Evolutionary conservation across 2,113 vertebrate species (phyloP).

Genomic region (Cinclus mexicanus): DNA sequence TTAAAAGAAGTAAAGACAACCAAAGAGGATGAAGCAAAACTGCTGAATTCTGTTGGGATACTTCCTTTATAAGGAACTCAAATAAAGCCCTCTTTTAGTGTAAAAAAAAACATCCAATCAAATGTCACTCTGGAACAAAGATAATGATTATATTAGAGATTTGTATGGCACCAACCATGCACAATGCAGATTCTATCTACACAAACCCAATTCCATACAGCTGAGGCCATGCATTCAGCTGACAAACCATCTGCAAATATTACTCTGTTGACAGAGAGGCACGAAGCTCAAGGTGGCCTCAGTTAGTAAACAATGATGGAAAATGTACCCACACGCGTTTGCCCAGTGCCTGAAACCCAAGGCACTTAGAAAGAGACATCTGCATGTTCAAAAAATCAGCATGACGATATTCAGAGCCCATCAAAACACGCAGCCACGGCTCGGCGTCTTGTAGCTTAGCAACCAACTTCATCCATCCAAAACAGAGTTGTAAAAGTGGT

Average conservation of each 20-base stretch:
- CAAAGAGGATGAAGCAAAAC: not conserved
- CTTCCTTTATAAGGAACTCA: not conserved
- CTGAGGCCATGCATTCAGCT: not conserved
- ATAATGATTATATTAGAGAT: not conserved
- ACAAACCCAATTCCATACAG: conserved; percentile 8
- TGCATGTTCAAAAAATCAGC: conserved; percentile 63
- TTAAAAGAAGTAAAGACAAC: not conserved
- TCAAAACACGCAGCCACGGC: conserved; percentile 70
- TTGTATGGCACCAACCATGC: not conserved
- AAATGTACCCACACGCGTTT: conserved; percentile 69
- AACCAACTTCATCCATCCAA: conserved; percentile 73
- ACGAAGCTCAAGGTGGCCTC: conserved; percentile 56
- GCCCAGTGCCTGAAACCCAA: conserved; percentile 59
- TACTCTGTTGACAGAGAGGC: conserved; percentile 48
- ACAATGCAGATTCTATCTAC: not conserved
- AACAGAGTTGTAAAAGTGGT: conserved; percentile 79
- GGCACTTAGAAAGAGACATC: conserved; percentile 70
- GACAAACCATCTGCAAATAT: conserved; percentile 65
- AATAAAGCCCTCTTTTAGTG: not conserved
- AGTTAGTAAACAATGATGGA: conserved; percentile 67
- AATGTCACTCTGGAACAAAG: not conserved
- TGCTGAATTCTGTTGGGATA: not conserved
- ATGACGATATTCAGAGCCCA: conserved; percentile 67
- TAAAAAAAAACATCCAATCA: conserved; percentile 8
- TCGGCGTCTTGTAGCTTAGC: conserved; percentile 76